Evolutionary conservation across 2,797 vertebrate species (phyloP).

Genomic region (Lithobates sylvaticus): DNA sequence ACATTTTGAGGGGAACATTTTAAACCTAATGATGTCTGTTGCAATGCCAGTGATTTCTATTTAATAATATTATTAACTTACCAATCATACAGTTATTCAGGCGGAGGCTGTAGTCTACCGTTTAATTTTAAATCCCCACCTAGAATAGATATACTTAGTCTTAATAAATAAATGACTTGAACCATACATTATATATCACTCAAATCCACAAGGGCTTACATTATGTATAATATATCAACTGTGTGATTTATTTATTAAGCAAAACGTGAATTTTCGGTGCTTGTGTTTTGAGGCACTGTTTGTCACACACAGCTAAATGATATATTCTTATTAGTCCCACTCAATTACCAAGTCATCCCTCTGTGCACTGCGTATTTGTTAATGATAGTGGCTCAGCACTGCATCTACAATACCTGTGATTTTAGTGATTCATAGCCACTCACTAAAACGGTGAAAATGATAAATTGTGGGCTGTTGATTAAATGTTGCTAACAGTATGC

Average conservation of each 20-base stretch:
- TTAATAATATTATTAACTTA: conserved; percentile 58
- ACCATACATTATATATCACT: conserved; percentile 94
- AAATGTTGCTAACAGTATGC: conserved; percentile 80
- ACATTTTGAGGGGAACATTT: too few species aligned
- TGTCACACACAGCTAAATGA: conserved; percentile 84
- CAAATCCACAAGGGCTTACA: conserved; percentile 90
- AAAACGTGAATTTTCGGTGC: conserved; percentile 92
- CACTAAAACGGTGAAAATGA: conserved; percentile 84
- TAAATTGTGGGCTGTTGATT: conserved; percentile 82
- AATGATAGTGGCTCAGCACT: conserved; percentile 79
- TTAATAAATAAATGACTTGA: conserved; percentile 96
- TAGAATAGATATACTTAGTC: conserved; percentile 87
- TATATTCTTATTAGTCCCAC: conserved; percentile 87
- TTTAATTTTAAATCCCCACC: conserved; percentile 76
- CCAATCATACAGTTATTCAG: conserved; percentile 67
- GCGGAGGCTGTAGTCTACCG: conserved; percentile 68
- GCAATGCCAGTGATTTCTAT: too few species aligned
- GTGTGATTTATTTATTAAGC: conserved; percentile 98
- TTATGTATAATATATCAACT: conserved; percentile 93
- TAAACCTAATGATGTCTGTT: too few species aligned
- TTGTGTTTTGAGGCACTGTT: conserved; percentile 85
- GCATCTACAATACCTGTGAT: conserved; percentile 82
- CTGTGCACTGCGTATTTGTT: conserved; percentile 79
- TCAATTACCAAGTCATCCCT: conserved; percentile 86
- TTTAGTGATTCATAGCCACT: conserved; percentile 83